phyloP scores from a whole-genome alignment of 2,113 vertebrate species.

The Picathartes gymnocephalus region DNA sequence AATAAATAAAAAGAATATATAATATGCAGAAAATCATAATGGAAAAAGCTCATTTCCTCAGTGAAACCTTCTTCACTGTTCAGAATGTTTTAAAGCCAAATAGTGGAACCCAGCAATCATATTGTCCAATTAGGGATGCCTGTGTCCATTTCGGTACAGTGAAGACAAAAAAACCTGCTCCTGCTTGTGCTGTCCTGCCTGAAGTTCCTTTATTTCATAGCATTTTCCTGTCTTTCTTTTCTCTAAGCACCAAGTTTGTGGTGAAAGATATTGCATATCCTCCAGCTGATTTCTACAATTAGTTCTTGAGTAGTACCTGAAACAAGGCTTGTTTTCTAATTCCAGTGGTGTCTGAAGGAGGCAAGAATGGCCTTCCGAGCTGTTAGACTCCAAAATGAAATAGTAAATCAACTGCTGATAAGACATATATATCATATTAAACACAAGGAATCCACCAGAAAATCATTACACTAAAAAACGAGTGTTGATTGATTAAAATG shows the following conservation, averaged over 20 bases:
- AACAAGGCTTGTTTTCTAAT: conserved; percentile 77
- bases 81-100: not conserved
- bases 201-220: not conserved
- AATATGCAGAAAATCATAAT: not conserved
- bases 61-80: not conserved
- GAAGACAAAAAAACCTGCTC: not conserved
- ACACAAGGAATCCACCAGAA: conserved; percentile 84
- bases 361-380: conserved; percentile 71
- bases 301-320: not conserved
- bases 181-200: not conserved
- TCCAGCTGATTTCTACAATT: conserved; percentile 16
- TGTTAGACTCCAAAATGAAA: conserved; percentile 73
- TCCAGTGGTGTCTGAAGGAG: conserved; percentile 77
- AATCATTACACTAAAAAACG: conserved; percentile 90
- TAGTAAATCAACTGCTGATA: conserved; percentile 88
- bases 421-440: conserved; percentile 89
- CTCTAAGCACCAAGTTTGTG: not conserved
- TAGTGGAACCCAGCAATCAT: not conserved
- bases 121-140: not conserved
- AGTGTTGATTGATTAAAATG: conserved; percentile 99
- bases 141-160: not conserved
- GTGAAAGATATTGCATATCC: not conserved
- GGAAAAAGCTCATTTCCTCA: not conserved
- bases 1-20: conserved; percentile 7
- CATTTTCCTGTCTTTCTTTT: not conserved